phyloP scores from a whole-genome alignment of 1,140 invertebrate genomes.

The Acromyrmex heyeri region DNA sequence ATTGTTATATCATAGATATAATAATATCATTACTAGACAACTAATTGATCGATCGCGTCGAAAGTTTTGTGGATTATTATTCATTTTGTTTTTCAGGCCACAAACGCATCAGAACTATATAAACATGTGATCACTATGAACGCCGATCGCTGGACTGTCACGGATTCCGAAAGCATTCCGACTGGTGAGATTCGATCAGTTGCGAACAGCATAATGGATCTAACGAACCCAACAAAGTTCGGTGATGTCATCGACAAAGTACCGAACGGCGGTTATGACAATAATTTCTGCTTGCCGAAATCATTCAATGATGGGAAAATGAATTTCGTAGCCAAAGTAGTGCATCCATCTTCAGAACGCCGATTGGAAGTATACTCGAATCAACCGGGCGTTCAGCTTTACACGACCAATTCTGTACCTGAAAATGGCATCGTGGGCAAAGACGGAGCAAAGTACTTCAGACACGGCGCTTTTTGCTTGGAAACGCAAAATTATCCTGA shows the following conservation, averaged over 20 bases:
- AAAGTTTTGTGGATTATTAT: background rate
- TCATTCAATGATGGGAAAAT: slow-evolving; percentile 53
- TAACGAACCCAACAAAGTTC: slow-evolving; percentile 87
- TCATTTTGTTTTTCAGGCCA: slow-evolving; percentile 81
- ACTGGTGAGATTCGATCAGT: slow-evolving; percentile 91
- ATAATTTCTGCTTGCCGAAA: slow-evolving; percentile 89
- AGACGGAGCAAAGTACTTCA: slow-evolving; percentile 89
- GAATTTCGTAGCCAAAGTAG: slow-evolving; percentile 86
- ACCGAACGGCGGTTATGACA: slow-evolving; percentile 89
- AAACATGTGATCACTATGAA: slow-evolving; percentile 92
- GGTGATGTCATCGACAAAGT: slow-evolving; percentile 85
- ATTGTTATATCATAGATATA: background rate
- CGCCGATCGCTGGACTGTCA: slow-evolving; percentile 92
- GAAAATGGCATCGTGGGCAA: slow-evolving; percentile 89
- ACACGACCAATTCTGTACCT: slow-evolving; percentile 92
- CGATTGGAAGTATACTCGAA: slow-evolving; percentile 92
- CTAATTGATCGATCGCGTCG: background rate
- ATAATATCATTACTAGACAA: background rate
- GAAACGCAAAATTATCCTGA: slow-evolving; percentile 98
- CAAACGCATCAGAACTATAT: slow-evolving; percentile 87
- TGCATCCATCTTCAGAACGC: slow-evolving; percentile 91
- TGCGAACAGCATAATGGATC: slow-evolving; percentile 88
- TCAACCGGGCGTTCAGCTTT: slow-evolving; percentile 97
- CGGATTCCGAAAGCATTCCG: slow-evolving; percentile 91
- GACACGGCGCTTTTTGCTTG: slow-evolving; percentile 94